Evolutionary conservation across 2,888 invertebrate species (phyloP).

Genomic region (Erebia palarica): DNA sequence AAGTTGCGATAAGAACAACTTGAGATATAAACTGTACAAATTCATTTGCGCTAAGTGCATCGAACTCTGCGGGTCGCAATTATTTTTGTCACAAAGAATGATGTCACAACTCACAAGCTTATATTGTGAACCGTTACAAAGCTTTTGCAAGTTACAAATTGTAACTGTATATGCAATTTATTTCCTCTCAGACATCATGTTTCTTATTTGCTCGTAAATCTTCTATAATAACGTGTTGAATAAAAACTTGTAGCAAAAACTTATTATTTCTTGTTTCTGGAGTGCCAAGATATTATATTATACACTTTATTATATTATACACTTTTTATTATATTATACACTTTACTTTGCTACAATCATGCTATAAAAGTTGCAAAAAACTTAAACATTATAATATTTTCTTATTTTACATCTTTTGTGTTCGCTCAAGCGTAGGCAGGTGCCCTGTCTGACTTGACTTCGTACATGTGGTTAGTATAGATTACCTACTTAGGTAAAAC

Average conservation of each 20-base stretch:
- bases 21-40: too few species aligned
- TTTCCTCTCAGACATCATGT: neutral
- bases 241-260: neutral
- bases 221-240: neutral
- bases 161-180: conserved; percentile 10
- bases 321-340: too few species aligned
- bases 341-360: neutral
- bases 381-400: too few species aligned
- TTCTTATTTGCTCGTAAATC: neutral
- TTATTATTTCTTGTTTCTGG: neutral
- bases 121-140: conserved; percentile 8
- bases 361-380: neutral
- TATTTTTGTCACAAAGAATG: neutral
- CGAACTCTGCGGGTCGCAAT: too few species aligned
- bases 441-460: too few species aligned
- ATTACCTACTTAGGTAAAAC: too few species aligned
- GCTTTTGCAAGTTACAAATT: neutral
- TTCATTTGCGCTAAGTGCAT: too few species aligned
- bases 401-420: too few species aligned
- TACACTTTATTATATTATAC: too few species aligned
- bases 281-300: neutral
- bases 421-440: too few species aligned
- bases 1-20: too few species aligned
- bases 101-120: conserved; percentile 1
- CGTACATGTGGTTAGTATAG: too few species aligned